Evolutionary conservation across 2,888 invertebrate species (phyloP).

Genomic region (Prosopocoilus inquinatus): DNA sequence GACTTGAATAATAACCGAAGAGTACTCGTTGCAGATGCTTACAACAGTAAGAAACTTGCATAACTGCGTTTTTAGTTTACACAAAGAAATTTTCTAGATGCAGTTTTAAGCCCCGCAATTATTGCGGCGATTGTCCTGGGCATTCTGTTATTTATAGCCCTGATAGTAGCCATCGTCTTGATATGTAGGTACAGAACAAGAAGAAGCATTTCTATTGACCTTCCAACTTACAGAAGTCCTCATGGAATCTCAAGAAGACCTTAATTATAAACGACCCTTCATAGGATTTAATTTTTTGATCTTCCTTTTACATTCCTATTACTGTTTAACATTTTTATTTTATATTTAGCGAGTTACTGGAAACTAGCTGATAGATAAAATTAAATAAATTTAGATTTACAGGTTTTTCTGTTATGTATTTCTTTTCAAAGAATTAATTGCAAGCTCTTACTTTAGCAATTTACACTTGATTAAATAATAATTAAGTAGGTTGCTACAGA

Average conservation of each 20-base stretch:
- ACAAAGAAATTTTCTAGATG: constrained; percentile 32
- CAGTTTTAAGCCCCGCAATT: constrained; percentile 43
- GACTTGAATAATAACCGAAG: constrained; percentile 68
- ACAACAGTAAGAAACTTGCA: constrained; percentile 35
- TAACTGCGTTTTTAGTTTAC: neutral
- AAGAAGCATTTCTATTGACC: constrained; percentile 47
- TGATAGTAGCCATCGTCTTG: constrained; percentile 57
- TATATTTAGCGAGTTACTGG: too few relatives aligned
- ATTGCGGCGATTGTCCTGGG: constrained; percentile 74
- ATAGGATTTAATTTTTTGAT: too few relatives aligned
- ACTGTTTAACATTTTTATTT: too few relatives aligned
- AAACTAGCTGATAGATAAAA: too few relatives aligned
- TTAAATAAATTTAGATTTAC: too few relatives aligned
- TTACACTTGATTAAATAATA: too few relatives aligned
- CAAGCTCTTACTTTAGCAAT: too few relatives aligned
- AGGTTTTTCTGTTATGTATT: too few relatives aligned
- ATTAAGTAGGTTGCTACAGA: too few relatives aligned
- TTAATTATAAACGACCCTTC: too few relatives aligned
- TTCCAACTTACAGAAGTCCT: constrained; percentile 57
- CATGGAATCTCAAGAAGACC: neutral
- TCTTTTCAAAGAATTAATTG: too few relatives aligned
- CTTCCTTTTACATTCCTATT: too few relatives aligned
- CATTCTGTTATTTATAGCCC: constrained; percentile 59
- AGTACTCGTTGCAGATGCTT: constrained; percentile 61
- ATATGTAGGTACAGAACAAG: constrained; percentile 2